Base-by-base conservation (phyloP, 1,140 invertebrate genomes). In the Sitobion miscanthi region DNA sequence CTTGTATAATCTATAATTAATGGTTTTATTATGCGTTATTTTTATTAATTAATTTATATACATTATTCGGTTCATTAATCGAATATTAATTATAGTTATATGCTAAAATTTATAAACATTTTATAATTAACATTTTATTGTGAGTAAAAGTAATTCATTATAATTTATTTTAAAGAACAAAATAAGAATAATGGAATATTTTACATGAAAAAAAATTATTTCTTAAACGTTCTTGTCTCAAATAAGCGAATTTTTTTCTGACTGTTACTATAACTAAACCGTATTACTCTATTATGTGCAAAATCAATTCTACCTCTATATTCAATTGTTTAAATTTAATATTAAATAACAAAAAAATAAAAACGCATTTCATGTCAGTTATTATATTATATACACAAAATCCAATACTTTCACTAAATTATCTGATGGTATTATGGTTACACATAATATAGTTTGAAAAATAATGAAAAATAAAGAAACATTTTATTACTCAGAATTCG, bases 381-480 rank as follows among this genome's bases (percentile, higher is more conserved):
- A 82, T 82, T 82, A 42, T 83, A 38, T 83, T 85, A 85, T 85
- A 85, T 85, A 45, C 35, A 85, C 23, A 85, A 42, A 85, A 85
- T 85, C 38, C 21, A 85, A 85, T 85, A 85, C 23, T 45, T 85
- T 85, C 38, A 42, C 82, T 42, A 85, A 85, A 85, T 85, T 85
- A 85, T 85, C 82, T 42, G 82, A 45, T 85, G 82, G 35, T 85
- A 85, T 85, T 85, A n/a, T 69, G 30, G 62, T 69, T 69, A 69
- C 62, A 69, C 62, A 69, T 69, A 69, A 69, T 69, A 69, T n/a
- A 23, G 9, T 85, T 45, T 85, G 21, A 38, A 42, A 85, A 38
- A 85, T 85, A 25, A 42, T 85, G 21, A 38, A 42, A 85, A 38
- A 85, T 85, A 25, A 42, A 38, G 38, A 45, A 21, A 38, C 2